Percentiles rank a stretch among this genome's conserved stretches.
Conservation (phyloP, 2,888 invertebrate genomes). For the Deroplatys truncata region DNA sequence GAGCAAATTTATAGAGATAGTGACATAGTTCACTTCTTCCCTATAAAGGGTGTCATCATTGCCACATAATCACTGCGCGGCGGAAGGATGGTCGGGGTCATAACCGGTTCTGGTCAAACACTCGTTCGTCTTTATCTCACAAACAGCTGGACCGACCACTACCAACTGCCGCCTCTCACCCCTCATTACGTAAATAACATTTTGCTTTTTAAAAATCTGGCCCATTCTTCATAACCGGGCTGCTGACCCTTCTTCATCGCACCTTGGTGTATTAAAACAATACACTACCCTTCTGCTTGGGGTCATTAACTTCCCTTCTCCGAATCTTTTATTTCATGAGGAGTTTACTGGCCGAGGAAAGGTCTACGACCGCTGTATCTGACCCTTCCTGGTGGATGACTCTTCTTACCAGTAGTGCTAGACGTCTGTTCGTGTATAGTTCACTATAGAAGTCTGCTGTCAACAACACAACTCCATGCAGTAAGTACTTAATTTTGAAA, state of each 20-base stretch:
- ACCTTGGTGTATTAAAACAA: slow-evolving; percentile 8
- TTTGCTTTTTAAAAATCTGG: background rate
- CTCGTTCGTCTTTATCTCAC: background rate
- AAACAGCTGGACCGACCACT: slow-evolving; percentile 6
- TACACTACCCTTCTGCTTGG: background rate
- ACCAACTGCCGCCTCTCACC: background rate
- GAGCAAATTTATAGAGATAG: background rate
- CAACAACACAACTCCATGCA: too few species aligned
- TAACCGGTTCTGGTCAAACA: slow-evolving; percentile 19
- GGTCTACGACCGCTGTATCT: background rate
- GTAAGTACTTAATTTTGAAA: too few species aligned
- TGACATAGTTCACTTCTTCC: background rate
- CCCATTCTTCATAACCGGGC: background rate
- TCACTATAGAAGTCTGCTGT: background rate
- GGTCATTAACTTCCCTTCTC: slow-evolving; percentile 1
- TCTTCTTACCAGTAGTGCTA: background rate
- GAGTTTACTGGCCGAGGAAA: slow-evolving; percentile 1
- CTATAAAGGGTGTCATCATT: background rate
- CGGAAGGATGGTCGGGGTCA: background rate
- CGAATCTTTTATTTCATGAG: background rate
- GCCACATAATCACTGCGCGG: background rate
- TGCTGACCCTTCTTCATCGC: background rate
- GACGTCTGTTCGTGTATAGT: background rate
- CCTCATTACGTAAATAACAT: background rate
- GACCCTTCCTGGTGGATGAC: background rate